Evolutionary conservation across 2,888 invertebrate genomes (phyloP), one percentile per base, ranked within the genome.

Genomic region (Plagodis dolabraria): DNA sequence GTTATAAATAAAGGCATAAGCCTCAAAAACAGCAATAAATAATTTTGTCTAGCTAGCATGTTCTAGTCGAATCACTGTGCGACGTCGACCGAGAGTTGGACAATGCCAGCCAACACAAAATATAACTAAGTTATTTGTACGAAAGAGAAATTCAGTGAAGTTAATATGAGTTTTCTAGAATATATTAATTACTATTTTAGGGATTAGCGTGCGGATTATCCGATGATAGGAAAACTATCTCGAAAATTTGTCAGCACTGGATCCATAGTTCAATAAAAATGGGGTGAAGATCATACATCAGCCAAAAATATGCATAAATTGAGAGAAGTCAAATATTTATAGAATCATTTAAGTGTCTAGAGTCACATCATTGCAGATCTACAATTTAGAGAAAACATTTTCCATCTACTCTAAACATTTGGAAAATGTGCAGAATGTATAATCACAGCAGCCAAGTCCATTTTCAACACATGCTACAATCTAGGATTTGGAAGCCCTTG

Each of bases 291-390:
- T 55, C 65, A 63, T 55, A 66, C 60, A 22, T 65, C 65, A 7
- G 44, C 47, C 9, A 66, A 64, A 63, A 64, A 69, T 65, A 9
- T 50, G 4, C 46, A 57, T 36, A 67, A 68, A 54, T 36, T 58
- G 0, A 60, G 53, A 58, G 68, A 9, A 50, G 64, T 64, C 34
- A 57, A 60, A 57, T 33, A 43, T 61, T 61, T 51, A 61, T 57
- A 10, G 44, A 61, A 42, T 55, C 52, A 43, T 68, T 70, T 61
- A 44, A 66, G 48, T 68, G 66, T 40, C 44, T 68, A 7, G 65
- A 70, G 42, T 67, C 65, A 46, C 70, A 67, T 57, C 67, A 68
- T 45, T 68, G 68, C 53, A 44, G 68, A 47, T 67, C 65, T 8
- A 60, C 61, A 6, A 34, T 59, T 43, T 40, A 44, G 33, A 63